A percentile compares a stretch with the other conserved stretches of the same genome.
Evolutionary conservation across 1,140 invertebrate species (phyloP).

Genomic region (Drosophila bocqueti): DNA sequence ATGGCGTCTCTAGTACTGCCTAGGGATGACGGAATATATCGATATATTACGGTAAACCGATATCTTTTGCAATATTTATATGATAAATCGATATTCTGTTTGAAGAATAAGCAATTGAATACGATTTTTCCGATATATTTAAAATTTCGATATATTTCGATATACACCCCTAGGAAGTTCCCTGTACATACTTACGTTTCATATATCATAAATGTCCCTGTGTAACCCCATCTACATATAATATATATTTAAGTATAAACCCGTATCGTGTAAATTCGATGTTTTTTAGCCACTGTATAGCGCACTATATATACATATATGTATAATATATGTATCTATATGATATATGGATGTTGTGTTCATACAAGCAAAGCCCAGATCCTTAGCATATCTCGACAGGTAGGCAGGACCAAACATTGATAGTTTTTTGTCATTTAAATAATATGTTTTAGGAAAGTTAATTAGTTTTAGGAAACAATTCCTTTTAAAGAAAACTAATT

Average conservation of each 20-base stretch:
- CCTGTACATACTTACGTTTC: background rate
- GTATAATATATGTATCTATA: background rate
- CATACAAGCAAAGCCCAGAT: background rate
- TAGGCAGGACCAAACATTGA: too few species aligned
- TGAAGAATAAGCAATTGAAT: background rate
- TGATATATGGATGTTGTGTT: slow-evolving; percentile 18
- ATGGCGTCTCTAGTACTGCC: background rate
- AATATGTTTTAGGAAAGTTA: background rate
- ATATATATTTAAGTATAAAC: slow-evolving; percentile 1
- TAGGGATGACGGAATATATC: background rate
- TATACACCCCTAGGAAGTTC: background rate
- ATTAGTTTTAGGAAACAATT: background rate
- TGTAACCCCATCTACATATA: slow-evolving; percentile 1
- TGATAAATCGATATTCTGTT: background rate
- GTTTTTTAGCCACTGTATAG: slow-evolving; percentile 19
- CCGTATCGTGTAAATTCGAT: slow-evolving; percentile 18
- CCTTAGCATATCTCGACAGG: background rate
- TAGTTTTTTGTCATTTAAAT: too few species aligned
- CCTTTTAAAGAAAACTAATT: too few species aligned
- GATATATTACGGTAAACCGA: background rate
- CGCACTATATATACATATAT: slow-evolving; percentile 12
- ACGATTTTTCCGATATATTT: background rate
- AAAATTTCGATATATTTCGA: background rate
- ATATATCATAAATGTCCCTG: background rate
- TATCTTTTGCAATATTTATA: background rate